These are phyloP conservation scores for Uloborus diversus DNA, from an alignment of 1,140 invertebrate species.

Conservation along the genomic window DNA sequence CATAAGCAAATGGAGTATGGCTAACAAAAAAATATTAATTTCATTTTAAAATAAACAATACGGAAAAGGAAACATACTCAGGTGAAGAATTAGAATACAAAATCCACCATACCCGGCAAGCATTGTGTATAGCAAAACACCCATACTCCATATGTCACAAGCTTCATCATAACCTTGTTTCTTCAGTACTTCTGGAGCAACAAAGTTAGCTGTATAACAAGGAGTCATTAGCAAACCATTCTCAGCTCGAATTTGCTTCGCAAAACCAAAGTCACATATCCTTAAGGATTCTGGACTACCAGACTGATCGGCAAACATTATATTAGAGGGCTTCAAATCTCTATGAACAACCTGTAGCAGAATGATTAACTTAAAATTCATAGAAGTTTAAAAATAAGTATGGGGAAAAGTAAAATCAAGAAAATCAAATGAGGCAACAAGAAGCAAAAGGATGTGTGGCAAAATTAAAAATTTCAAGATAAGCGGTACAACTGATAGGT, in stretches of 20 bases:
- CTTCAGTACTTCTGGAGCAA: constrained; percentile 95
- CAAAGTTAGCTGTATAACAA: constrained; percentile 99
- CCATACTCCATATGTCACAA: constrained; percentile 98
- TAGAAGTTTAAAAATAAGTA: too few relatives aligned
- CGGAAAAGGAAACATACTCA: background rate
- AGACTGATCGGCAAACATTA: constrained; percentile 87
- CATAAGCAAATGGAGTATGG: constrained; percentile 92
- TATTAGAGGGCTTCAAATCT: constrained; percentile 79
- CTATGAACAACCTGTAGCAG: constrained; percentile 79
- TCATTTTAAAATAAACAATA: background rate
- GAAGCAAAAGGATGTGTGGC: too few relatives aligned
- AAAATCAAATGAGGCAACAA: too few relatives aligned
- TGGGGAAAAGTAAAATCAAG: too few relatives aligned
- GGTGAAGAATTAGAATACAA: background rate
- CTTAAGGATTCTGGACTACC: constrained; percentile 76
- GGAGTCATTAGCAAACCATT: constrained; percentile 99
- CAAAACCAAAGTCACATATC: constrained; percentile 96
- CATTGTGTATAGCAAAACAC: constrained; percentile 94
- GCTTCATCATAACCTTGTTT: constrained; percentile 95
- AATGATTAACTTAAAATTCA: too few relatives aligned
- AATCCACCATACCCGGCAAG: constrained; percentile 51
- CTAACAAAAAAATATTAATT: constrained; percentile 65
- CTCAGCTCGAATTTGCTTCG: constrained; percentile 94
- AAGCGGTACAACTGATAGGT: too few relatives aligned
- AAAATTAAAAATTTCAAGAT: too few relatives aligned